These are phyloP conservation scores for Synanthedon tipuliformis DNA, from an alignment of 2,888 invertebrate genomes.

Conservation along the genomic window DNA sequence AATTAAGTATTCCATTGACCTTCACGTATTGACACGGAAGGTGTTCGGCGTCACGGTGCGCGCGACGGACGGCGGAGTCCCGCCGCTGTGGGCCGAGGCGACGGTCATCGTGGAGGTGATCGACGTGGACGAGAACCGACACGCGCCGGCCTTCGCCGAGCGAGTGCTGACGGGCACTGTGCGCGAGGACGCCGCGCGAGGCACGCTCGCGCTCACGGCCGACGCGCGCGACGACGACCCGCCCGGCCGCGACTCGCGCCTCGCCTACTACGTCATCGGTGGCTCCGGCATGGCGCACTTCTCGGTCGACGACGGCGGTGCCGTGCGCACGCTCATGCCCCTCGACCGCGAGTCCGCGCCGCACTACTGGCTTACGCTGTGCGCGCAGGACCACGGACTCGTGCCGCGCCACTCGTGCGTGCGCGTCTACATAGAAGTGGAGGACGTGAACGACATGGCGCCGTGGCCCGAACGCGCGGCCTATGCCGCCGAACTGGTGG, in stretches of 20 bases:
- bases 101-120: conserved; percentile 87
- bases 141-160: conserved; percentile 85
- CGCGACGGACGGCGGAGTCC: conserved; percentile 88
- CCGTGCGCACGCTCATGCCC: conserved; percentile 83
- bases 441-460: conserved; percentile 95
- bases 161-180: conserved; percentile 82
- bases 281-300: conserved; percentile 94
- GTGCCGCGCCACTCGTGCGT: conserved; percentile 83
- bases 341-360: conserved; percentile 90
- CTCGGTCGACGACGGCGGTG: conserved; percentile 90
- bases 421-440: conserved; percentile 73
- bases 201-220: conserved; percentile 81
- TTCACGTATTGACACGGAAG: conserved; percentile 13
- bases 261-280: conserved; percentile 87
- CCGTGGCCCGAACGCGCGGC: conserved; percentile 90
- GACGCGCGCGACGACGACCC: conserved; percentile 85
- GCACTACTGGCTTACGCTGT: conserved; percentile 94
- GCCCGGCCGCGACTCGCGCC: conserved; percentile 81
- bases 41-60: conserved; percentile 88
- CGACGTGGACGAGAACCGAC: conserved; percentile 94
- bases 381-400: conserved; percentile 92
- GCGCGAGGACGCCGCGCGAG: conserved; percentile 83
- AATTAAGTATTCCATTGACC: neutral
- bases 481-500: conserved; percentile 83
- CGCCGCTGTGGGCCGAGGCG: conserved; percentile 82